phyloP scores from a whole-genome alignment of 1,140 invertebrate species.

The Nebria ingens region DNA sequence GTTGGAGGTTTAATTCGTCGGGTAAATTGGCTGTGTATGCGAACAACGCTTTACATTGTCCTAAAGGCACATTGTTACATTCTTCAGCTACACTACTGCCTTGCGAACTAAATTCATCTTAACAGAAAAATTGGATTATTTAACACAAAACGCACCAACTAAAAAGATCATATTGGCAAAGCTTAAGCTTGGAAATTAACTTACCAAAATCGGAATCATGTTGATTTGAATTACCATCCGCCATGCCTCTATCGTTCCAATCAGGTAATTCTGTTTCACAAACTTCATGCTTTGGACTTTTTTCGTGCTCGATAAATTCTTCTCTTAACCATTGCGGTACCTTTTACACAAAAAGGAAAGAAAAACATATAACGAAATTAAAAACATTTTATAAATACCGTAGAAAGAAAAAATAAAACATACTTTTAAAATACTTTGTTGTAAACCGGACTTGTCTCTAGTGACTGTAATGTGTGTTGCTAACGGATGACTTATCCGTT shows the following conservation, averaged over 20 bases:
- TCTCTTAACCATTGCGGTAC: conserved; percentile 69
- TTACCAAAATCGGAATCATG: conserved; percentile 67
- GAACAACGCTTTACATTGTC: conserved; percentile 75
- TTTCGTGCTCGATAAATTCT: conserved; percentile 45
- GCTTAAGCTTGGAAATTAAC: conserved; percentile 14
- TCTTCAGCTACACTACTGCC: conserved; percentile 47
- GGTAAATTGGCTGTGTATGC: conserved; percentile 77
- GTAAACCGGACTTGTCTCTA: conserved; percentile 79
- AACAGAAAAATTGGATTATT: conserved; percentile 12
- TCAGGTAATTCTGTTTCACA: conserved; percentile 38
- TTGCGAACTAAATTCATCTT: conserved; percentile 66
- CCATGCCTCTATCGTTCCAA: conserved; percentile 66
- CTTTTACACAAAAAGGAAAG: conserved; percentile 30
- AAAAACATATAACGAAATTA: conserved; percentile 6
- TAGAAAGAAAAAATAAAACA: conserved; percentile 4
- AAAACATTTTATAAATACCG: conserved; percentile 10
- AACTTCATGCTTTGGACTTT: conserved; percentile 40
- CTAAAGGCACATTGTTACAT: conserved; percentile 33
- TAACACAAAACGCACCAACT: too few species aligned
- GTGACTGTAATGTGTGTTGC: conserved; percentile 76
- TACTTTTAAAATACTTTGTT: conserved; percentile 77
- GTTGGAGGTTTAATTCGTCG: conserved; percentile 75
- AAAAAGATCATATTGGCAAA: too few species aligned
- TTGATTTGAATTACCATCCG: conserved; percentile 72
- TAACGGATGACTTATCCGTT: conserved; percentile 65